These are phyloP conservation scores for Eutolmus rufibarbis DNA, from an alignment of 2,888 invertebrate species.

Conservation along the genomic window DNA sequence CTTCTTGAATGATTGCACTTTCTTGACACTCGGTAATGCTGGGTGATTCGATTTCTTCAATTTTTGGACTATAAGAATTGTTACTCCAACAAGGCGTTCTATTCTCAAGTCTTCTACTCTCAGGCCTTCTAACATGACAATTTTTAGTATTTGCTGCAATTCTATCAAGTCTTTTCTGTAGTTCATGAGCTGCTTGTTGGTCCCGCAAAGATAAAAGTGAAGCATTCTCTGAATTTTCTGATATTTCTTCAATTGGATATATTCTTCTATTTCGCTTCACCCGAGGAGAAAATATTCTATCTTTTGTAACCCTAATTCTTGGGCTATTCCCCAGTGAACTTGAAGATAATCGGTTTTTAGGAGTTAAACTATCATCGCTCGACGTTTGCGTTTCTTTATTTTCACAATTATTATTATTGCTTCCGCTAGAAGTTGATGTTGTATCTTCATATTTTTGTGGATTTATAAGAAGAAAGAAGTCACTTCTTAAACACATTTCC, in stretches of 20 bases:
- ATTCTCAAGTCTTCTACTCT: not conserved
- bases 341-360: not conserved
- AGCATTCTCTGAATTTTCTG: slow-evolving; percentile 32
- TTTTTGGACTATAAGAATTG: not conserved
- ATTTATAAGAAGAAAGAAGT: slow-evolving; percentile 26
- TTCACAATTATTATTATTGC: not conserved
- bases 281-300: not conserved
- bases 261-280: not conserved
- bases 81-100: not conserved
- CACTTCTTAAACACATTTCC: not conserved
- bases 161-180: not conserved
- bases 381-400: slow-evolving; percentile 6
- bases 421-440: not conserved
- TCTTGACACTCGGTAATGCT: not conserved
- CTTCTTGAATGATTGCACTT: not conserved
- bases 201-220: not conserved
- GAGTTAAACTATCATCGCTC: not conserved
- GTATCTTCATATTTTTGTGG: not conserved
- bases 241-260: slow-evolving; percentile 38
- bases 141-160: not conserved
- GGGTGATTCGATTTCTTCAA: not conserved
- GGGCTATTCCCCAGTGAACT: not conserved
- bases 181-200: not conserved
- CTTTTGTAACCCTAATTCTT: not conserved
- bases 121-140: not conserved